Conservation (phyloP, 2,888 invertebrate species). For the Platerodrilus igneus region DNA sequence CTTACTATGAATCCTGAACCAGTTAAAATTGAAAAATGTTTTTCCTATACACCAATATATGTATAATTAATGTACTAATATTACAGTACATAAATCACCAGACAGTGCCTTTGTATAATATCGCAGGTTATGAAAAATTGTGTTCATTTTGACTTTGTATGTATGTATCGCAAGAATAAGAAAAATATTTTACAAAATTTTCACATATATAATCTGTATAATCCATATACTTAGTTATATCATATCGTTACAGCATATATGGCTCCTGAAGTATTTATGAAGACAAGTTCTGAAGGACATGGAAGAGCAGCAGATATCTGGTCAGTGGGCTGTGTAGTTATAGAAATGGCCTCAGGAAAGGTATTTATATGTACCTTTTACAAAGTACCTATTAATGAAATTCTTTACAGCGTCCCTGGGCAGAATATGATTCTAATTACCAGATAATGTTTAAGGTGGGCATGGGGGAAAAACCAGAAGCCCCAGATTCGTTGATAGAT, state of each 20-base stretch:
- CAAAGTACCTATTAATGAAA: conserved; percentile 6
- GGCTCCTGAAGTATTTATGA: conserved; percentile 94
- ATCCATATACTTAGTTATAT: too few relatives aligned
- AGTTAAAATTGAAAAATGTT: too few relatives aligned
- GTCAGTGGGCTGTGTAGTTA: conserved; percentile 92
- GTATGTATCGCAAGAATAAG: too few relatives aligned
- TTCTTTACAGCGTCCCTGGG: conserved; percentile 76
- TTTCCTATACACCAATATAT: too few relatives aligned
- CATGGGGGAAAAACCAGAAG: conserved; percentile 78
- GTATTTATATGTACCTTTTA: conserved; percentile 46
- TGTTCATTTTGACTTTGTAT: too few relatives aligned
- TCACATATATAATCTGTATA: too few relatives aligned
- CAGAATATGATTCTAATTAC: conserved; percentile 86
- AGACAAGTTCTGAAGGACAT: conserved; percentile 72
- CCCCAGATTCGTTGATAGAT: conserved; percentile 69
- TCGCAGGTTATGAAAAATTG: too few relatives aligned
- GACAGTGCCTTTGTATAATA: too few relatives aligned
- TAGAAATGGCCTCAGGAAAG: conserved; percentile 93
- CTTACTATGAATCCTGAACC: too few relatives aligned
- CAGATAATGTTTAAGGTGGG: conserved; percentile 96
- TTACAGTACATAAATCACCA: too few relatives aligned
- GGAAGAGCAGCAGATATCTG: conserved; percentile 93
- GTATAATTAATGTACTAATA: too few relatives aligned
- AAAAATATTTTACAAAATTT: too few relatives aligned
- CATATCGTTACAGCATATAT: conserved; percentile 74